phyloP scores from a whole-genome alignment of 2,113 vertebrate genomes.

The Damaliscus lunatus region DNA sequence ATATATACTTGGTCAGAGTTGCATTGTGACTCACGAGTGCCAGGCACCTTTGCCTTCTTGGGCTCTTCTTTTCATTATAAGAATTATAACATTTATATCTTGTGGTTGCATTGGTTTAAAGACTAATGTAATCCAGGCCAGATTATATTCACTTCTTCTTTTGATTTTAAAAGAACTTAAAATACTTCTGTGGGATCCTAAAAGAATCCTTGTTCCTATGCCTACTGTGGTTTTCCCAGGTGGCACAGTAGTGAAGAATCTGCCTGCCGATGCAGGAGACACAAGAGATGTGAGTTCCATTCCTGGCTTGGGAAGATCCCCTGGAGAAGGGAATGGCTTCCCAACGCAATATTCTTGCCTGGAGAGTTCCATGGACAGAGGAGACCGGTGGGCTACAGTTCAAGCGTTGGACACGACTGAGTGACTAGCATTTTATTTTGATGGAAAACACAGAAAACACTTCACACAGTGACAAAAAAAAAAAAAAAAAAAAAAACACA shows the following conservation, averaged over 20 bases:
- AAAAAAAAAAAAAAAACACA: too few species aligned
- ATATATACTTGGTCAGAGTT: too few species aligned
- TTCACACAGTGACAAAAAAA: neutral
- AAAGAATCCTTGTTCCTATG: neutral
- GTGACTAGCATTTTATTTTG: neutral
- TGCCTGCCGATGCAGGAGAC: neutral
- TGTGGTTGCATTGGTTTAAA: neutral
- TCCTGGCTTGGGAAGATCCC: neutral
- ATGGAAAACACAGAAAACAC: neutral
- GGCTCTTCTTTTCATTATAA: neutral
- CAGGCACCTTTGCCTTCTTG: neutral
- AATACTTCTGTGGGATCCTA: neutral
- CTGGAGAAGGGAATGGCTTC: neutral
- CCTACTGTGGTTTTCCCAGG: neutral
- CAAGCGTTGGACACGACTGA: neutral
- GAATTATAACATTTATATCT: neutral
- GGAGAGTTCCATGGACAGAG: neutral
- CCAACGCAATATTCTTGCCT: neutral
- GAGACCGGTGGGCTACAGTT: neutral
- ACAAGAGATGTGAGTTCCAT: neutral
- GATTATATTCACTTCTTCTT: neutral
- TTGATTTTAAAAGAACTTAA: neutral
- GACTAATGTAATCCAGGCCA: neutral
- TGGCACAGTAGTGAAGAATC: neutral
- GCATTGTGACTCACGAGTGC: neutral